Conservation (phyloP, 2,888 invertebrate genomes). For the Drosophila leonis region DNA sequence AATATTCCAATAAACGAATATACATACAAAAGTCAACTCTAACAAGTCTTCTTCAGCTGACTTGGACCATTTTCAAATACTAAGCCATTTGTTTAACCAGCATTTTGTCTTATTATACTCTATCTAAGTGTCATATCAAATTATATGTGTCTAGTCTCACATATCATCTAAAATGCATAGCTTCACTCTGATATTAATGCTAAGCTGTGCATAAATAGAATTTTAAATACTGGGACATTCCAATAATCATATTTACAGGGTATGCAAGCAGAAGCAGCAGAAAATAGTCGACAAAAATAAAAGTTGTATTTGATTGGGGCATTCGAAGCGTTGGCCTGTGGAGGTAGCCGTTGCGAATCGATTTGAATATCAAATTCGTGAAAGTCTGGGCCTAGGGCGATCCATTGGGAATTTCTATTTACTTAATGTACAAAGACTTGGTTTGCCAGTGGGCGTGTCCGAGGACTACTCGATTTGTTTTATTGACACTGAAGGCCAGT, state of each 20-base stretch:
- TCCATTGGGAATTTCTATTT: not conserved
- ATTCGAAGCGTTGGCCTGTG: not conserved
- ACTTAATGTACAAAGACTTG: conserved; percentile 3
- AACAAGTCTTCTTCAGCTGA: not conserved
- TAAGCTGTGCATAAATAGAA: not conserved
- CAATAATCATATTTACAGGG: too few species aligned
- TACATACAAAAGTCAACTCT: not conserved
- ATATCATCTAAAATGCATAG: too few species aligned
- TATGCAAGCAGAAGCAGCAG: not conserved
- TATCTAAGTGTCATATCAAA: too few species aligned
- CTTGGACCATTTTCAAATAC: not conserved
- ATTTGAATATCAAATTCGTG: conserved; percentile 41
- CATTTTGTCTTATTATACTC: not conserved
- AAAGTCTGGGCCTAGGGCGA: not conserved
- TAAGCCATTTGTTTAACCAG: not conserved
- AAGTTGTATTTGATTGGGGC: not conserved
- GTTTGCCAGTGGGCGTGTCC: conserved; percentile 7
- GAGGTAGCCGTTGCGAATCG: conserved; percentile 31
- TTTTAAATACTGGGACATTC: not conserved
- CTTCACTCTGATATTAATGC: too few species aligned
- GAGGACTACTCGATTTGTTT: conserved; percentile 11
- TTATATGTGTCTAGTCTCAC: too few species aligned
- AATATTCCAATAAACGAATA: not conserved
- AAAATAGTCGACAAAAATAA: not conserved
- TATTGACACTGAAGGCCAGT: conserved; percentile 41